These are phyloP conservation scores for Galemys pyrenaicus DNA, from an alignment of 2,113 vertebrate species.

Conservation along the genomic window DNA sequence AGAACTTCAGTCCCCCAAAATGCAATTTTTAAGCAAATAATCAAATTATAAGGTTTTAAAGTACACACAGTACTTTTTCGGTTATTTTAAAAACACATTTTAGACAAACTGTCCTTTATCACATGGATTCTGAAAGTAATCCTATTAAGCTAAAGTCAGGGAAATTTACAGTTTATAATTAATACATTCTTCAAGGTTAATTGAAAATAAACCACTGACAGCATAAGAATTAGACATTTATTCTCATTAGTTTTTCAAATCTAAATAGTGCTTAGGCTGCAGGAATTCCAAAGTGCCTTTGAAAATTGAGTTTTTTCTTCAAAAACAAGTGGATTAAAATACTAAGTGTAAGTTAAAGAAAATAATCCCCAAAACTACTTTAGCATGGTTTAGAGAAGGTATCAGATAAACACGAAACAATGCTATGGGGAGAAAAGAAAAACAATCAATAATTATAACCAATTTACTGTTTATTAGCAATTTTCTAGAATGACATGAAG, in stretches of 20 bases:
- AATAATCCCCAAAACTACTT: conserved; percentile 18
- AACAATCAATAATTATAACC: conserved; percentile 38
- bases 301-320: conserved; percentile 61
- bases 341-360: conserved; percentile 26
- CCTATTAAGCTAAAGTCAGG: conserved; percentile 50
- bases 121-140: conserved; percentile 63
- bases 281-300: conserved; percentile 51
- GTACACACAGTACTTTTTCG: conserved; percentile 49
- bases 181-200: conserved; percentile 67
- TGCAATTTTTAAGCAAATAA: conserved; percentile 58
- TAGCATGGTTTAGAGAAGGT: not conserved
- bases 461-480: conserved; percentile 50
- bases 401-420: conserved; percentile 14
- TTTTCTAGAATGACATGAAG: conserved; percentile 59
- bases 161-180: conserved; percentile 60
- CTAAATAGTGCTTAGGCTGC: conserved; percentile 26
- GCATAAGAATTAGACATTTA: conserved; percentile 38
- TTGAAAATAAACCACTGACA: conserved; percentile 46
- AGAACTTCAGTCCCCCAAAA: conserved; percentile 46
- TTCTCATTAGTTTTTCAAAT: conserved; percentile 60
- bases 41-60: conserved; percentile 64
- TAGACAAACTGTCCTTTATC: conserved; percentile 50
- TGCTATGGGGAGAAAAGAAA: not conserved
- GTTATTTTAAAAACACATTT: conserved; percentile 66
- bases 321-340: conserved; percentile 47